These are phyloP conservation scores for Polypterus senegalus DNA, from an alignment of 2,113 vertebrate species.

Conservation along the genomic window DNA sequence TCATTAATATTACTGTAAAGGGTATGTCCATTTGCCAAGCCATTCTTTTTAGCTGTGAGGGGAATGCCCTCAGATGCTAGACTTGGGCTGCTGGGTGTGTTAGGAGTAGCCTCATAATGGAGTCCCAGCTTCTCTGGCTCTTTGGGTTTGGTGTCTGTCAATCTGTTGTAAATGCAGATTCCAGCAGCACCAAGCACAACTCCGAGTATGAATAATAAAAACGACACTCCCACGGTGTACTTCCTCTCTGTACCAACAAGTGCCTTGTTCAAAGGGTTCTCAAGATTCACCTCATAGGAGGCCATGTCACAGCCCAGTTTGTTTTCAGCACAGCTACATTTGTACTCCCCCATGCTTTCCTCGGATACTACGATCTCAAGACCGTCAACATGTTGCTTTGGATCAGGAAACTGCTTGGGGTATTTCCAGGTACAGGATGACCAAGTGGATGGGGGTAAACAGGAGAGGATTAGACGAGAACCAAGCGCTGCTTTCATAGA, in stretches of 20 bases:
- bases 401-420: constrained; percentile 37
- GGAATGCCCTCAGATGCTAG: constrained; percentile 50
- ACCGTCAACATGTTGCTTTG: constrained; percentile 43
- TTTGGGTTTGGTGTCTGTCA: constrained; percentile 29
- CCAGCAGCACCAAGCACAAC: constrained; percentile 26
- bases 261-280: constrained; percentile 20
- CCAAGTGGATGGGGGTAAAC: constrained; percentile 55
- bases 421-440: constrained; percentile 58
- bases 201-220: constrained; percentile 40
- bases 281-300: constrained; percentile 49
- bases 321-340: constrained; percentile 59
- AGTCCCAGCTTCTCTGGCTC: constrained; percentile 44
- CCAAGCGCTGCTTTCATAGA: constrained; percentile 27
- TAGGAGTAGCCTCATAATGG: constrained; percentile 60
- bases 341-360: constrained; percentile 51
- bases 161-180: constrained; percentile 15
- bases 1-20: constrained; percentile 44
- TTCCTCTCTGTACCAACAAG: constrained; percentile 18
- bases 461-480: constrained; percentile 37
- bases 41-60: constrained; percentile 51
- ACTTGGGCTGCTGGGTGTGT: constrained; percentile 59
- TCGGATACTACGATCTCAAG: constrained; percentile 54
- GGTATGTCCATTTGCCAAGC: constrained; percentile 51
- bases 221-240: constrained; percentile 36
- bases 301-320: constrained; percentile 49